Percentiles rank a stretch among this genome's conserved stretches.
phyloP scores from a whole-genome alignment of 2,797 vertebrate species.

The Rhyacichthys aspro region DNA sequence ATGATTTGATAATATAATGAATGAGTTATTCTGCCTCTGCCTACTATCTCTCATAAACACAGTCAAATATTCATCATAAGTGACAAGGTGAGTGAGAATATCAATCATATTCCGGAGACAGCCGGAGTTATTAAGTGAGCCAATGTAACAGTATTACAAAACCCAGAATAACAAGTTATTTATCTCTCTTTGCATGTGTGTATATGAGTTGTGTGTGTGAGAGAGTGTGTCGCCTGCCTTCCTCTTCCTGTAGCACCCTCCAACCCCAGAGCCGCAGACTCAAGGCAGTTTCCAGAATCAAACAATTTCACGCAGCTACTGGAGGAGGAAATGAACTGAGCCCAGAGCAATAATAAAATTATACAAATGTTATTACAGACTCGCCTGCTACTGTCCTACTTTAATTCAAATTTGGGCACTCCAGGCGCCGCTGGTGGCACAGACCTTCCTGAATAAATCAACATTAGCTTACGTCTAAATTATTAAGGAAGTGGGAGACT shows the following conservation, averaged over 20 bases:
- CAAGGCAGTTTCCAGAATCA: slow-evolving; percentile 97
- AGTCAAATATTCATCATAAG: slow-evolving; percentile 76
- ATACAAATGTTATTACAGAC: slow-evolving; percentile 99
- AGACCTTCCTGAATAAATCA: slow-evolving; percentile 99
- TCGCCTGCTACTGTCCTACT: slow-evolving; percentile 99
- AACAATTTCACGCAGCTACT: slow-evolving; percentile 99
- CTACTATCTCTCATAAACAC: slow-evolving; percentile 49
- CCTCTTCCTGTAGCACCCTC: slow-evolving; percentile 87
- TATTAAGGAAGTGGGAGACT: slow-evolving; percentile 99
- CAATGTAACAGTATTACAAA: slow-evolving; percentile 77
- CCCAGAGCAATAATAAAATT: slow-evolving; percentile 99
- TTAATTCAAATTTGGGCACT: slow-evolving; percentile 98
- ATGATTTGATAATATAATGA: slow-evolving; percentile 66
- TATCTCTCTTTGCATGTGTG: slow-evolving; percentile 51
- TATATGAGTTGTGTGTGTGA: slow-evolving; percentile 15
- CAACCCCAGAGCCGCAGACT: slow-evolving; percentile 92
- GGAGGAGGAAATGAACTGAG: slow-evolving; percentile 99
- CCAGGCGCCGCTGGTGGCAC: slow-evolving; percentile 88
- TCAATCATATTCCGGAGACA: slow-evolving; percentile 77
- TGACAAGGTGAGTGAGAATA: slow-evolving; percentile 79
- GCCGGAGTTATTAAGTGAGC: slow-evolving; percentile 79
- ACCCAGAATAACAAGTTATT: slow-evolving; percentile 79
- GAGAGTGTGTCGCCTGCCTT: slow-evolving; percentile 76
- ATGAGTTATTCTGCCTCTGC: slow-evolving; percentile 60
- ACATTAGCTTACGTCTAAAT: slow-evolving; percentile 99